These are phyloP conservation scores for Cichlasoma orientale DNA, from an alignment of 2,797 vertebrate species.

Conservation along the genomic window DNA sequence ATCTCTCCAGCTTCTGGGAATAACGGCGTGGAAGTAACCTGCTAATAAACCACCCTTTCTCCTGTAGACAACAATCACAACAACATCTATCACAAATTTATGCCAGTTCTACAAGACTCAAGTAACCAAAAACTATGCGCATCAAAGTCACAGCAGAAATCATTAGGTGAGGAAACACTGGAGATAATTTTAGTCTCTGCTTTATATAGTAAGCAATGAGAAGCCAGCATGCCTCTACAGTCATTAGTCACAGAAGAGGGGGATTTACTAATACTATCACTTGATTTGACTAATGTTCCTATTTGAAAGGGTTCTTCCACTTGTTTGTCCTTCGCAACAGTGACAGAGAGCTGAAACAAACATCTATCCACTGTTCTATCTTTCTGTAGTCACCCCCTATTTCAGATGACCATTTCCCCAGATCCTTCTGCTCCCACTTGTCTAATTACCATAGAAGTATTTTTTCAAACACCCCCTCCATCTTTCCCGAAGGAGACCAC, in stretches of 20 bases:
- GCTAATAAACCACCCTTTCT: constrained; percentile 37
- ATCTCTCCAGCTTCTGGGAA: constrained; percentile 27
- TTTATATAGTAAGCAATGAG: constrained; percentile 25
- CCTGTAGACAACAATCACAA: constrained; percentile 32
- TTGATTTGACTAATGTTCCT: constrained; percentile 53
- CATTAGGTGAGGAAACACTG: constrained; percentile 18
- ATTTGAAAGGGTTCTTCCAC: constrained; percentile 41
- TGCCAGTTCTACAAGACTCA: constrained; percentile 11
- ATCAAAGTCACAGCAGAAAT: constrained; percentile 9
- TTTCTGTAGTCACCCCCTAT: constrained; percentile 59
- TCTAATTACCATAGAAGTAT: constrained; percentile 79
- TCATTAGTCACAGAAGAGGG: constrained; percentile 46
- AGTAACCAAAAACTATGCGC: constrained; percentile 16
- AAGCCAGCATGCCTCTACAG: constrained; percentile 20
- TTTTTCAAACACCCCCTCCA: constrained; percentile 74
- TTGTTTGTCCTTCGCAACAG: constrained; percentile 58
- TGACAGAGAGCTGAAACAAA: constrained; percentile 57
- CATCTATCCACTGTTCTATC: constrained; percentile 38
- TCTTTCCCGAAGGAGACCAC: constrained; percentile 79
- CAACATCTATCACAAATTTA: constrained; percentile 24
- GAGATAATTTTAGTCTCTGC: constrained; percentile 37
- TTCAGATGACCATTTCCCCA: constrained; percentile 71
- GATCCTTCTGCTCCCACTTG: constrained; percentile 74
- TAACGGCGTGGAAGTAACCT: constrained; percentile 11
- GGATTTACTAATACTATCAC: constrained; percentile 39